A percentile compares a stretch with the other conserved stretches of the same genome.
These are phyloP conservation scores for Pterocles burchelli DNA, from an alignment of 2,113 vertebrate genomes.

Conservation along the genomic window DNA sequence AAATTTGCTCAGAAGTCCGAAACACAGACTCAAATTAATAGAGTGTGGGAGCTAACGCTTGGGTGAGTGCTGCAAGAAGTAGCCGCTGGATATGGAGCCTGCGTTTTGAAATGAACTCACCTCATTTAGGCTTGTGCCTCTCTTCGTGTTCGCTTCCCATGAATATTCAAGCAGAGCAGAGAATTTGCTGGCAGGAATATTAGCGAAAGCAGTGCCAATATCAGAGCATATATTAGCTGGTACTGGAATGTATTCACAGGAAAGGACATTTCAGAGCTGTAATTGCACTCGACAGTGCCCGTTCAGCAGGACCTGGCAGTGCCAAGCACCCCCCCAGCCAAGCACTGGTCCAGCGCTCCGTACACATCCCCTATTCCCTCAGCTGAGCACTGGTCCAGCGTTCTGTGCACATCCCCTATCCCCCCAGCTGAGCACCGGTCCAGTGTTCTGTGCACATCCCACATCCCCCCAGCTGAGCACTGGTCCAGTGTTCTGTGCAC, in stretches of 20 bases:
- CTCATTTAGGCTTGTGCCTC: conserved; percentile 39
- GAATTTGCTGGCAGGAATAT: conserved; percentile 45
- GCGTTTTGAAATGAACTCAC: conserved; percentile 3
- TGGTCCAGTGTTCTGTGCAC: fast-evolving
- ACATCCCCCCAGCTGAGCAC: fast-evolving
- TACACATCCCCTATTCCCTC: neutral
- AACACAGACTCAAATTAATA: neutral
- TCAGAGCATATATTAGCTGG: conserved; percentile 22
- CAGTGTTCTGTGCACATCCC: neutral
- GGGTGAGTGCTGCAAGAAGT: conserved; percentile 22
- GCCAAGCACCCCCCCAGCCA: neutral
- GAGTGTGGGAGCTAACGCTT: neutral
- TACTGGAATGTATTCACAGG: neutral
- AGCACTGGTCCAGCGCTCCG: neutral
- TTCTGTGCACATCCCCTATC: fast-evolving
- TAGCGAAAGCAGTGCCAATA: conserved; percentile 1
- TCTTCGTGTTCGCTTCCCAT: neutral
- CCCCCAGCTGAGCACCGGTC: fast-evolving
- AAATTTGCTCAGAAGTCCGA: conserved; percentile 25
- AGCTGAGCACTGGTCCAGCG: fast-evolving
- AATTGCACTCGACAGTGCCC: neutral
- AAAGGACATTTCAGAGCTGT: neutral
- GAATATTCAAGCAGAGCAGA: conserved; percentile 51
- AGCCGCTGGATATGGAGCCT: neutral
- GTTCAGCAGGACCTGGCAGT: neutral